phyloP scores from a whole-genome alignment of 2,888 invertebrate species.

The Mythimna loreyi region DNA sequence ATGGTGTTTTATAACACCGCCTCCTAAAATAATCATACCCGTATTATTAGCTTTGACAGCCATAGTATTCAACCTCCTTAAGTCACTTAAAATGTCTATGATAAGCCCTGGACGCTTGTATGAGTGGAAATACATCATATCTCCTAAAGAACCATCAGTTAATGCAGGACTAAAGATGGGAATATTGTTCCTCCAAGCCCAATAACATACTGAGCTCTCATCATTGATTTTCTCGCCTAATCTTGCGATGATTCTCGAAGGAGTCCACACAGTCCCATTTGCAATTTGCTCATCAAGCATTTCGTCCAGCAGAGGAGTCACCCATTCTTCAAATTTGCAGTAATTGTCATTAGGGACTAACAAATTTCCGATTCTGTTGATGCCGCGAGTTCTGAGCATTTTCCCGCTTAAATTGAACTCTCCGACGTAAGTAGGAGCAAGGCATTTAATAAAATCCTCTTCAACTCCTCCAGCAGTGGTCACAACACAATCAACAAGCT shows the following conservation, averaged over 20 bases:
- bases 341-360: slow-evolving; percentile 99
- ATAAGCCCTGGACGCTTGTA: slow-evolving; percentile 97
- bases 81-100: slow-evolving; percentile 98
- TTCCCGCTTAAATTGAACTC: slow-evolving; percentile 96
- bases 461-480: slow-evolving; percentile 99
- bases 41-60: slow-evolving; percentile 97
- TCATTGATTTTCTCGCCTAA: slow-evolving; percentile 98
- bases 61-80: slow-evolving; percentile 97
- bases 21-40: slow-evolving; percentile 99
- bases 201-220: slow-evolving; percentile 98
- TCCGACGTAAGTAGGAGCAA: slow-evolving; percentile 98
- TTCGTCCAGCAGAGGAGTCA: slow-evolving; percentile 97
- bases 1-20: slow-evolving; percentile 99
- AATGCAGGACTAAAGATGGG: slow-evolving; percentile 99
- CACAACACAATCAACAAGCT: slow-evolving; percentile 98
- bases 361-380: slow-evolving; percentile 97
- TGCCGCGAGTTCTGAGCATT: slow-evolving; percentile 95
- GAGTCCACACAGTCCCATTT: slow-evolving; percentile 96
- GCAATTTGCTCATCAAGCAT: slow-evolving; percentile 97
- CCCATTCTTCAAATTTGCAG: slow-evolving; percentile 99
- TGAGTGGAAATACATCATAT: slow-evolving; percentile 99
- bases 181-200: slow-evolving; percentile 99
- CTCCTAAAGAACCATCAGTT: slow-evolving; percentile 99
- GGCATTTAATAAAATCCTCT: slow-evolving; percentile 99
- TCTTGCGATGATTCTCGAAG: slow-evolving; percentile 91